Percentiles rank a stretch among this genome's conserved stretches.
Evolutionary conservation across 2,113 vertebrate species (phyloP).

Genomic region (Grus americana): DNA sequence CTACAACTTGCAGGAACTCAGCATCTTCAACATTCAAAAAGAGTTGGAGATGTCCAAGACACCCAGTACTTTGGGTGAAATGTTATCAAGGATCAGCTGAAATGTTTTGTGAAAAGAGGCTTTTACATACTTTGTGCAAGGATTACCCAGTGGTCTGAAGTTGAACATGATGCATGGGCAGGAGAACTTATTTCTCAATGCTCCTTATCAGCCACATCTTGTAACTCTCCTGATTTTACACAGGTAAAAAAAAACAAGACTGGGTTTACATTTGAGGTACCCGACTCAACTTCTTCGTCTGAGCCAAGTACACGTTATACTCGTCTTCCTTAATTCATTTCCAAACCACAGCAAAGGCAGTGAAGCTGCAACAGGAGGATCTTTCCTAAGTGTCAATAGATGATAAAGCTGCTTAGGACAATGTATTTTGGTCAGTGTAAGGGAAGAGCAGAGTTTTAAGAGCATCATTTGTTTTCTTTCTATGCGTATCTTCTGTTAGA

Average conservation of each 20-base stretch:
- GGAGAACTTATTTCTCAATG: not conserved
- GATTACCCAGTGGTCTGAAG: not conserved
- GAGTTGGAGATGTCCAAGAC: not conserved
- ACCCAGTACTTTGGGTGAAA: not conserved
- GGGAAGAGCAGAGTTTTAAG: not conserved
- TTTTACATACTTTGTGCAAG: not conserved
- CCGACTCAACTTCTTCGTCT: not conserved
- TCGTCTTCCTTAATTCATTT: not conserved
- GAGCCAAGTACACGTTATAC: not conserved
- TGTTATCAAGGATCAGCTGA: rapidly evolving
- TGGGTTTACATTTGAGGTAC: not conserved
- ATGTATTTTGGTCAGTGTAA: rapidly evolving
- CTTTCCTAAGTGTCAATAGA: not conserved
- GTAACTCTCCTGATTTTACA: not conserved
- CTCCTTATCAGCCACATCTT: not conserved
- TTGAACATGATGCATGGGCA: not conserved
- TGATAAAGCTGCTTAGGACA: not conserved
- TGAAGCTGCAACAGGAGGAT: not conserved
- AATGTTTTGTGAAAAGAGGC: not conserved
- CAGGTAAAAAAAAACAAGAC: not conserved
- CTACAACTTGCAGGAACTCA: not conserved
- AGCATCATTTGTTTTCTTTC: not conserved
- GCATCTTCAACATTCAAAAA: not conserved
- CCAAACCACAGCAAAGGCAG: not conserved
- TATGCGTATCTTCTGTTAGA: not conserved